phyloP scores from a whole-genome alignment of 2,888 invertebrate species.

The Erebia ligea region DNA sequence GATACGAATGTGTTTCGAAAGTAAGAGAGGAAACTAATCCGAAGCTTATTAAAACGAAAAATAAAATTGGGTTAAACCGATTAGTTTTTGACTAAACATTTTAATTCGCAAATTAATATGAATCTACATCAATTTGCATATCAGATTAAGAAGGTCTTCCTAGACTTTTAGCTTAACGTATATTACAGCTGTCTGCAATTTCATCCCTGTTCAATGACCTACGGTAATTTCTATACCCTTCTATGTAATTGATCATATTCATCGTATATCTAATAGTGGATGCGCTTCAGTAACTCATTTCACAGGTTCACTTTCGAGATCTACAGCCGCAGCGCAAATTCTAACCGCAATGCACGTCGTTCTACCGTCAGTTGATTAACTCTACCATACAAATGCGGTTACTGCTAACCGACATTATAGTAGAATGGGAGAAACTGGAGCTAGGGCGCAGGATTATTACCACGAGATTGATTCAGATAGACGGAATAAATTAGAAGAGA shows the following conservation, averaged over 20 bases:
- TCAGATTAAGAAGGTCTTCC: not conserved
- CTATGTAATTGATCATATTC: conserved; percentile 29
- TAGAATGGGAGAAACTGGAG: conserved; percentile 57
- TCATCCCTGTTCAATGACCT: conserved; percentile 20
- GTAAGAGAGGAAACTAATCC: conserved; percentile 14
- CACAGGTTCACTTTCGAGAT: conserved; percentile 78
- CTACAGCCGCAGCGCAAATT: conserved; percentile 59
- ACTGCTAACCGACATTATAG: conserved; percentile 46
- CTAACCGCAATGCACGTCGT: conserved; percentile 60
- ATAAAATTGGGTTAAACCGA: not conserved
- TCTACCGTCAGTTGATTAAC: conserved; percentile 49
- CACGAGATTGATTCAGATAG: conserved; percentile 57
- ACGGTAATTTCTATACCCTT: conserved; percentile 7
- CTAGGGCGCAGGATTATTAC: conserved; percentile 55
- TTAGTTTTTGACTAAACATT: not conserved
- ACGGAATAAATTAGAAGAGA: conserved; percentile 56
- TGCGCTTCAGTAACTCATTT: conserved; percentile 77
- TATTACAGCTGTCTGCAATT: conserved; percentile 8
- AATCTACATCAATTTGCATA: not conserved
- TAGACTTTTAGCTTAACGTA: too few species aligned
- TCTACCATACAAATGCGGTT: conserved; percentile 48
- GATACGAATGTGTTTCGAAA: conserved; percentile 23
- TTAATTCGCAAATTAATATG: not conserved
- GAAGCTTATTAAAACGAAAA: not conserved
- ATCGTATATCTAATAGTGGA: conserved; percentile 55